Evolutionary conservation across 1,140 invertebrate genomes (phyloP), one percentile per base, ranked within the genome.

Genomic region (Bombus pyrosoma): DNA sequence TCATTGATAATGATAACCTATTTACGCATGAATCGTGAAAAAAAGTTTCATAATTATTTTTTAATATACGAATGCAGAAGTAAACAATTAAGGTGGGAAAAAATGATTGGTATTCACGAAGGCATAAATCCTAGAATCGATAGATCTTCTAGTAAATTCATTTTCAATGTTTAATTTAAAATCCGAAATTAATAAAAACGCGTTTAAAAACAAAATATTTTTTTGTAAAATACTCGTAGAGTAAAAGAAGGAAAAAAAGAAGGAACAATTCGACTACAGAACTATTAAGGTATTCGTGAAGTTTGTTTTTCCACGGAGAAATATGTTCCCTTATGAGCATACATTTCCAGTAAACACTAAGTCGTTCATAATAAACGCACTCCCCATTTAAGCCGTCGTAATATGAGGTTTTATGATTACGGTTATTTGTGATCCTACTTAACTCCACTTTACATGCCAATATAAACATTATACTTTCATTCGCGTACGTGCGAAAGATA

Each of bases 391-490:
- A 84, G 34, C 76, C 68, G 53, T 12, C 34, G 76, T 85, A 85
- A 85, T 85, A 80, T 57, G 76, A 71, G 76, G 53, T 79, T 85
- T 85, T 80, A 85, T 79, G 83, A 85, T 85, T 85, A 85, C 76
- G 68, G 76, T 85, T 85, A 85, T 85, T 85, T 72, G 53, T 72
- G 83, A 85, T 85, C 47, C 76, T 85, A 85, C 83, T 85, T 85
- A 73, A 85, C 83, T 85, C 68, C 83, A 85, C 83, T 85, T 85
- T 85, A 85, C 83, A 85, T 85, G 83, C 83, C 83, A 73, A 85
- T 80, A 59, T 72, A 80, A 85, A 85, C 76, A 79, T 80, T 85
- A 72, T 62, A 80, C 83, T 85, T 80, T 85, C 83, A 39, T 85
- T 62, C 39, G 53, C 32, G 41, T 69, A 71, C 41, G 39, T 28